Percentiles rank a stretch among this genome's conserved stretches.
These are phyloP conservation scores for Tetranychus piercei DNA, from an alignment of 2,888 invertebrate genomes.

Conservation along the genomic window DNA sequence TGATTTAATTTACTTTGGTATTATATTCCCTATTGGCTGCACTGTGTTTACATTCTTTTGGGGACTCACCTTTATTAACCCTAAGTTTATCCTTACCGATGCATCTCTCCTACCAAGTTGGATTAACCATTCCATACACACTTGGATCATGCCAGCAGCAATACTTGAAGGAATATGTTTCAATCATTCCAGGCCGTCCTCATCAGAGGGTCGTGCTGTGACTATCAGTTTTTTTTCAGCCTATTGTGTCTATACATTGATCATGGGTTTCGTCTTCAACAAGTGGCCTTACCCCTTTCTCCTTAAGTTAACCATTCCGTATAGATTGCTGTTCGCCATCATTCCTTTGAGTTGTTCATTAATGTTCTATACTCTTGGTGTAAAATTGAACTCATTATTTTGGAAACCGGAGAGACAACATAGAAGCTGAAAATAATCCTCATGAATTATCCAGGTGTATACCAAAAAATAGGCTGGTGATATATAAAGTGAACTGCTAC, in stretches of 20 bases:
- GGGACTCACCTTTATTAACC: not conserved
- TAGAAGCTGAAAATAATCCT: not conserved
- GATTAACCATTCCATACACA: not conserved
- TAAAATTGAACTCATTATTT: not conserved
- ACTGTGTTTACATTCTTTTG: not conserved
- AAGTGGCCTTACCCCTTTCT: not conserved
- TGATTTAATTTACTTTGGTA: not conserved
- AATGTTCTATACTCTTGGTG: not conserved
- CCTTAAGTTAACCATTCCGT: not conserved
- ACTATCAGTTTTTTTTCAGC: not conserved
- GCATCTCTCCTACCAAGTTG: not conserved
- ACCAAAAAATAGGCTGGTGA: too few relatives aligned
- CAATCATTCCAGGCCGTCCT: not conserved
- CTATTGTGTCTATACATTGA: not conserved
- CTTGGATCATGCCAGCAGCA: not conserved
- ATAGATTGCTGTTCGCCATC: not conserved
- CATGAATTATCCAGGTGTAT: too few relatives aligned
- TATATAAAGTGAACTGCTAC: too few relatives aligned
- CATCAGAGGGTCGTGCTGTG: not conserved
- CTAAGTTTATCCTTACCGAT: not conserved
- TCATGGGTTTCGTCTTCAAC: not conserved
- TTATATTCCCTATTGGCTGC: not conserved
- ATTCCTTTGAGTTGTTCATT: not conserved
- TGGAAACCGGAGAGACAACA: not conserved
- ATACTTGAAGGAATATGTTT: not conserved